phyloP scores from a whole-genome alignment of 2,113 vertebrate species.

The Oryctolagus cuniculus region DNA sequence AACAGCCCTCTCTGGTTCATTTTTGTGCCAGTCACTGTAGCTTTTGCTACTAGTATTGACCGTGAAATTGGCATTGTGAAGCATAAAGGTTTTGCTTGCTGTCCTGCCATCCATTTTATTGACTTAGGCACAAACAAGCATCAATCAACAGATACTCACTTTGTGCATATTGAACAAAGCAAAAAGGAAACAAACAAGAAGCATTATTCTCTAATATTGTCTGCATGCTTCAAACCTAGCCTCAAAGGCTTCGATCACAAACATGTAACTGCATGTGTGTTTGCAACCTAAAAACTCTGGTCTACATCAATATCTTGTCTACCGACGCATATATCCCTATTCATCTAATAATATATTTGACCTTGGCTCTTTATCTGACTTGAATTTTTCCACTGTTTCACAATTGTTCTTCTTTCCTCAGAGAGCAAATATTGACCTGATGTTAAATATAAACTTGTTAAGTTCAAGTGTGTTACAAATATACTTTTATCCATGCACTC shows the following conservation, averaged over 20 bases:
- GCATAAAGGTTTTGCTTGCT: neutral
- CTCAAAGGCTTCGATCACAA: neutral
- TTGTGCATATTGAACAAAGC: neutral
- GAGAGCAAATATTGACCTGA: neutral
- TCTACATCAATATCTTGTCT: neutral
- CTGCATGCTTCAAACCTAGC: neutral
- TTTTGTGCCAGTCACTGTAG: neutral
- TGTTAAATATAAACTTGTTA: conserved; percentile 28
- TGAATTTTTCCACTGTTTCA: neutral
- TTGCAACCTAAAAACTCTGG: neutral
- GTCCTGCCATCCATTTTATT: conserved; percentile 20
- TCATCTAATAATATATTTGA: neutral
- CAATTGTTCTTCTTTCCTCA: neutral
- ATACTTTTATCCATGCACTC: neutral
- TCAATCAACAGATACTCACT: neutral
- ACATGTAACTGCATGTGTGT: neutral
- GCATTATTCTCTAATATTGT: neutral
- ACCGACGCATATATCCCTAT: neutral
- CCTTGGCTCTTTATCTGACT: neutral
- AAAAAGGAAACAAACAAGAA: conserved; percentile 36
- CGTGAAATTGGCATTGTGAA: conserved; percentile 31
- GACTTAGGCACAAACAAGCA: neutral
- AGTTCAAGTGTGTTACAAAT: neutral
- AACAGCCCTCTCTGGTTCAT: neutral
- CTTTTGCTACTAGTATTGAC: conserved; percentile 36